phyloP scores from a whole-genome alignment of 2,888 invertebrate species.

The Lochmaea crataegi region DNA sequence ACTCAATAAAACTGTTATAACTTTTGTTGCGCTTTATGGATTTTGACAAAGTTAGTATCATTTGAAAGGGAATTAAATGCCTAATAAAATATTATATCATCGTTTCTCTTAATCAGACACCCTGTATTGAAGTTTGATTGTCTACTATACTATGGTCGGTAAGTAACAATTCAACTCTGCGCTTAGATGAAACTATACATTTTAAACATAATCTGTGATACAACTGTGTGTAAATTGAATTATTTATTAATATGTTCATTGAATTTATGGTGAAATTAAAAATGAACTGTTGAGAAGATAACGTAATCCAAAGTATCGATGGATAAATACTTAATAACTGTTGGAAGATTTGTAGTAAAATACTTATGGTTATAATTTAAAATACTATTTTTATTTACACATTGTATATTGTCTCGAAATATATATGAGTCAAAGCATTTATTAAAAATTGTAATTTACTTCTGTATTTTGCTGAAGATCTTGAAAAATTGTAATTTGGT shows the following conservation, averaged over 20 bases:
- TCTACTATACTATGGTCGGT: too few species aligned
- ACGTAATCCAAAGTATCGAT: too few species aligned
- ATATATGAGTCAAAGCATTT: too few species aligned
- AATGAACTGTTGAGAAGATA: background rate
- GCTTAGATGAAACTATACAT: background rate
- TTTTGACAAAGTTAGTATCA: too few species aligned
- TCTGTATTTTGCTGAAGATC: background rate
- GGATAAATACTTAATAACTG: background rate
- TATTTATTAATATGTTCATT: background rate
- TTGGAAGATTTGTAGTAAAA: background rate
- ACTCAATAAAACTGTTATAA: too few species aligned
- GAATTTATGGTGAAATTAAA: background rate
- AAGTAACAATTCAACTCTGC: background rate
- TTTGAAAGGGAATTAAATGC: too few species aligned
- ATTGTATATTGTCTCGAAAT: too few species aligned
- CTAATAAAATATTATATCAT: too few species aligned
- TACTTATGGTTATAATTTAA: background rate
- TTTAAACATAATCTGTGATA: slow-evolving; percentile 1
- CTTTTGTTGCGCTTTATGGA: too few species aligned
- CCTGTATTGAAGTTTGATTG: too few species aligned
- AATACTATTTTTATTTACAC: background rate
- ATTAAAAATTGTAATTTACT: too few species aligned
- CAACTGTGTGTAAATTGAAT: slow-evolving; percentile 1
- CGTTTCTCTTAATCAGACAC: too few species aligned
- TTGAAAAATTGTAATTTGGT: background rate